Base-by-base conservation (phyloP, 2,113 vertebrate genomes). In the Vulpes ferrilata region DNA sequence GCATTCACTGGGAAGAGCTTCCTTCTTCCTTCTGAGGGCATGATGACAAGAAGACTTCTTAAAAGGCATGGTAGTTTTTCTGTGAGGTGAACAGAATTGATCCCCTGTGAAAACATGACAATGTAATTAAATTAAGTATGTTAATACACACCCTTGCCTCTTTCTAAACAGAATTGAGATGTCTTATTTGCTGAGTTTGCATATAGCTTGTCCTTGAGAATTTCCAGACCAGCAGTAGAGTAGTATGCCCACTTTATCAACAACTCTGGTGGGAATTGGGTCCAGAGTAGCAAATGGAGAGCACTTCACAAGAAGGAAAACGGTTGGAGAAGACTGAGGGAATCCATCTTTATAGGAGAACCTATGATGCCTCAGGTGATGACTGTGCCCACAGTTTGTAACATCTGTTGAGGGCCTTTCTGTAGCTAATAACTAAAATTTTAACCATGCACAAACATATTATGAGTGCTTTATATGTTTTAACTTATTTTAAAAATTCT, bases 191-290 rank as follows among this genome's bases (percentile, higher is more conserved):
- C 22, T 73, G 38, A 87, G 20, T 82, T 87, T 91, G 51, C 22
- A 17, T 90, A 23, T 74, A 86, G 16, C 81, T 84, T 76, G 43
- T 43, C 53, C 71, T 93, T 87, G 79, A 92, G 83, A 85, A 79
- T 90, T 93, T 92, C 83, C 48, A 86, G 35, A n/a, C 48, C 69
- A 43, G 43, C 51, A 59, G 23, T 69, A 86, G 2, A 88, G 15
- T 11, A 90, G 25, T 11, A 11, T 69, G 17, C 74, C 23, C 25
- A 27, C 38, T 94, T 64, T 79, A 55, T 89, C 32, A 82, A 92
- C 8, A 96, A 38, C 80, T 65, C 60, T 53, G 65, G 32, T 86
- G 25, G 35, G 8, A 65, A 19, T 38, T 20, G 6, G 55, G 95
- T 84, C 16, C 62, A 79, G 35, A 57, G 23, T n/a, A 73, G 17